These are phyloP conservation scores for Theocolax elegans DNA, from an alignment of 1,140 invertebrate species.

Conservation along the genomic window DNA sequence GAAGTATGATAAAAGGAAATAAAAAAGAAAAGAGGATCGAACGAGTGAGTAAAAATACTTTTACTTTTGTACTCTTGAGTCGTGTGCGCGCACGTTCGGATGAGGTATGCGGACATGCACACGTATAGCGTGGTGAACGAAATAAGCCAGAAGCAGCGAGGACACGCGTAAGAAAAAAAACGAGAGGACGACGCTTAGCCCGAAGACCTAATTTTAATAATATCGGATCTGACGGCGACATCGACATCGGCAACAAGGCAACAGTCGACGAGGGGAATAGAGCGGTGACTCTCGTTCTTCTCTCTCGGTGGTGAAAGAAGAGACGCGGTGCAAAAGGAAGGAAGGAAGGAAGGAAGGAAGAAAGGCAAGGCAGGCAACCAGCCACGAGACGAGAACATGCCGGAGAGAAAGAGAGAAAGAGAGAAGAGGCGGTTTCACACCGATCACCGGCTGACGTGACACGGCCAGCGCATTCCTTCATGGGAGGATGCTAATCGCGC, in stretches of 20 bases:
- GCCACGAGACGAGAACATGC: slow-evolving; percentile 39
- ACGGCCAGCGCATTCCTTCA: slow-evolving; percentile 61
- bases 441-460: slow-evolving; percentile 59
- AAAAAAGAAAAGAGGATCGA: slow-evolving; percentile 2
- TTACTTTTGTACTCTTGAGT: slow-evolving; percentile 10
- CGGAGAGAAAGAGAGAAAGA: slow-evolving; percentile 20
- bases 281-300: neutral
- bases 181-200: slow-evolving; percentile 11
- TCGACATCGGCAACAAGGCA: slow-evolving; percentile 7
- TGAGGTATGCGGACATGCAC: neutral
- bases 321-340: slow-evolving; percentile 8
- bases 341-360: neutral
- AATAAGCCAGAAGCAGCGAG: neutral
- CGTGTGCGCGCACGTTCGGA: neutral
- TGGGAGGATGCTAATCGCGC: slow-evolving; percentile 62
- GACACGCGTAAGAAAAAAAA: neutral
- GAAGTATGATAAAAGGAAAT: neutral
- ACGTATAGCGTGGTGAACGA: no score
- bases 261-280: no score
- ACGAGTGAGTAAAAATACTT: slow-evolving; percentile 3
- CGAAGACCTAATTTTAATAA: slow-evolving; percentile 52
- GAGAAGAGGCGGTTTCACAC: slow-evolving; percentile 55
- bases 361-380: neutral
- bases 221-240: slow-evolving; percentile 46
- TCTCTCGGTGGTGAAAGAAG: neutral